Conservation (phyloP, 1,140 invertebrate genomes). For the Thaumatotibia leucotreta region DNA sequence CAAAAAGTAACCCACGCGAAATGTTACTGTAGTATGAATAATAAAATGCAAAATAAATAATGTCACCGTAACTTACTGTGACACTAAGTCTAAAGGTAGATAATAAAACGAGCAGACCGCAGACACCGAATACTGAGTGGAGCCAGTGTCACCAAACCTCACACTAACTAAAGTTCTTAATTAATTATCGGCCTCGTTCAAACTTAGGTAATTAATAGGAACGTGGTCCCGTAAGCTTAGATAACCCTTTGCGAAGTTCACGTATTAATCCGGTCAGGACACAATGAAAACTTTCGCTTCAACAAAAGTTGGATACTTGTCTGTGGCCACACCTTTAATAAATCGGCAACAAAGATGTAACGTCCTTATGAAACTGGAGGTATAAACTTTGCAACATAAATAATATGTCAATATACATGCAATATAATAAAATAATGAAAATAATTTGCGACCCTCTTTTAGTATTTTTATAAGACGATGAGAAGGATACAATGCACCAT, state of each 20-base stretch:
- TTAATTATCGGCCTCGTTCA: constrained; percentile 54
- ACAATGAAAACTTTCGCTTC: constrained; percentile 53
- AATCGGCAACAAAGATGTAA: neutral
- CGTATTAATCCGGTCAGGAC: constrained; percentile 55
- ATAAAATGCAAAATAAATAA: too few species aligned
- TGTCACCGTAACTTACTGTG: neutral
- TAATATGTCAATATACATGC: too few species aligned
- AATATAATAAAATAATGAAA: too few species aligned
- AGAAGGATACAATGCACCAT: too few species aligned
- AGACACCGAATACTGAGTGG: constrained; percentile 3
- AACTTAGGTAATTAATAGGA: constrained; percentile 66
- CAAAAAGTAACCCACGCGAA: too few species aligned
- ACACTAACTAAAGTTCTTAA: constrained; percentile 46
- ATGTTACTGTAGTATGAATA: too few species aligned
- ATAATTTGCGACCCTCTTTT: too few species aligned
- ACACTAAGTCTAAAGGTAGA: neutral
- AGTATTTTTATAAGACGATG: too few species aligned
- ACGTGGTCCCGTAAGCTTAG: constrained; percentile 56
- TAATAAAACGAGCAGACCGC: neutral
- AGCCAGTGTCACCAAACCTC: constrained; percentile 22
- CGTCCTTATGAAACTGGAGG: too few species aligned
- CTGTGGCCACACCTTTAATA: constrained; percentile 19
- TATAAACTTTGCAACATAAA: too few species aligned
- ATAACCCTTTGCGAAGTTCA: constrained; percentile 62
- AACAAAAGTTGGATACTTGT: constrained; percentile 47